Evolutionary conservation across 2,888 invertebrate species (phyloP).

Genomic region (Drosophila longiperda): DNA sequence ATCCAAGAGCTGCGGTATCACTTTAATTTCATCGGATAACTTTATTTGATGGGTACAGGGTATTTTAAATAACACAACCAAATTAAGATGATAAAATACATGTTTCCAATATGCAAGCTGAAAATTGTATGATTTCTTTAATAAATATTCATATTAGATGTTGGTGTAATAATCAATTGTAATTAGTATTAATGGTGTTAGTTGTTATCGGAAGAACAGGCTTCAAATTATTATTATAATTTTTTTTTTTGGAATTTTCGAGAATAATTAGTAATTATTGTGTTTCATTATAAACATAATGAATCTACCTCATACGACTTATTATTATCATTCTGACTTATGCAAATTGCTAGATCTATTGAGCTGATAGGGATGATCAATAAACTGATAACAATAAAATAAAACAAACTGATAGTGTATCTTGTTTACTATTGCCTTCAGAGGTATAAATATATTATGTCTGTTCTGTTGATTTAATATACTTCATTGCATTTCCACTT

Average conservation of each 20-base stretch:
- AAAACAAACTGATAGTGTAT: constrained; percentile 1
- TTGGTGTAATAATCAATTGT: constrained; percentile 7
- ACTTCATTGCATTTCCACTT: background rate
- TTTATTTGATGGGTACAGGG: background rate
- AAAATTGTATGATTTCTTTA: constrained; percentile 12
- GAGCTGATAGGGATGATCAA: constrained; percentile 11
- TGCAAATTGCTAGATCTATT: constrained; percentile 2
- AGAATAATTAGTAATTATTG: background rate
- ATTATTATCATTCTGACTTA: background rate
- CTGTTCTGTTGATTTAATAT: background rate
- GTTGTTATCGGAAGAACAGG: constrained; percentile 3
- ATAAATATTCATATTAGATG: constrained; percentile 14
- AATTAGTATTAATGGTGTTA: constrained; percentile 4
- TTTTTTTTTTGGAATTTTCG: background rate
- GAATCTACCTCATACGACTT: background rate
- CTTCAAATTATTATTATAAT: background rate
- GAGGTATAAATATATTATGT: background rate
- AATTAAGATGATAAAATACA: background rate
- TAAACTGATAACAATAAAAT: constrained; percentile 8
- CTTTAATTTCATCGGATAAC: background rate
- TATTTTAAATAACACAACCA: constrained; percentile 6
- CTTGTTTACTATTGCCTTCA: background rate
- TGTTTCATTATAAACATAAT: background rate
- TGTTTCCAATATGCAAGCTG: constrained; percentile 18
- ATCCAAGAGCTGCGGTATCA: background rate